phyloP scores from a whole-genome alignment of 2,888 invertebrate species.

The Patella pellucida region DNA sequence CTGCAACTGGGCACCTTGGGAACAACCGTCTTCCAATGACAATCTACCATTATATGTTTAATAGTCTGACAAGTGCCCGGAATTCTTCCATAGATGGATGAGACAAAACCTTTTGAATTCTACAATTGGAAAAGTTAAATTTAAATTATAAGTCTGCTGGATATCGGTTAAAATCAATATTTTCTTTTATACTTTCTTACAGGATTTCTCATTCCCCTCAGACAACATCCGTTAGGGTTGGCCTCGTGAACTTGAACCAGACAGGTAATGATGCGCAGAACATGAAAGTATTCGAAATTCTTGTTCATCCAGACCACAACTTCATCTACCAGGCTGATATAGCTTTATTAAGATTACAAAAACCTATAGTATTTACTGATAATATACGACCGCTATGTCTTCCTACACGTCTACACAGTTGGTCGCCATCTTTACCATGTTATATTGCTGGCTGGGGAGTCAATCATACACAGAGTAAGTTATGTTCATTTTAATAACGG shows the following conservation, averaged over 20 bases:
- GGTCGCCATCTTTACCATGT: slow-evolving; percentile 38
- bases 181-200: too few species aligned
- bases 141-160: too few species aligned
- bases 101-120: too few species aligned
- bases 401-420: slow-evolving; percentile 23
- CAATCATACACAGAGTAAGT: slow-evolving; percentile 36
- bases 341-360: slow-evolving; percentile 49
- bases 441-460: slow-evolving; percentile 59
- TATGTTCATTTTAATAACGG: background rate
- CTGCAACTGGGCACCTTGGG: too few species aligned
- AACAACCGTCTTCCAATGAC: too few species aligned
- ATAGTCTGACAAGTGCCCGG: too few species aligned
- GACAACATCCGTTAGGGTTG: slow-evolving; percentile 35
- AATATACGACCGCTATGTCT: slow-evolving; percentile 44
- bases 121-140: too few species aligned
- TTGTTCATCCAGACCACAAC: slow-evolving; percentile 48
- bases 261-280: slow-evolving; percentile 19
- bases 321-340: slow-evolving; percentile 54
- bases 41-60: too few species aligned
- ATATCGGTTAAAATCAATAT: too few species aligned
- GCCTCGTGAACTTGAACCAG: slow-evolving; percentile 40
- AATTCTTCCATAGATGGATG: too few species aligned
- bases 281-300: slow-evolving; percentile 43
- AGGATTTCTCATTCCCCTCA: slow-evolving; percentile 37
- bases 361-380: slow-evolving; percentile 33